These are phyloP conservation scores for Diglossa cyanea DNA, from an alignment of 2,797 vertebrate genomes.

Conservation along the genomic window DNA sequence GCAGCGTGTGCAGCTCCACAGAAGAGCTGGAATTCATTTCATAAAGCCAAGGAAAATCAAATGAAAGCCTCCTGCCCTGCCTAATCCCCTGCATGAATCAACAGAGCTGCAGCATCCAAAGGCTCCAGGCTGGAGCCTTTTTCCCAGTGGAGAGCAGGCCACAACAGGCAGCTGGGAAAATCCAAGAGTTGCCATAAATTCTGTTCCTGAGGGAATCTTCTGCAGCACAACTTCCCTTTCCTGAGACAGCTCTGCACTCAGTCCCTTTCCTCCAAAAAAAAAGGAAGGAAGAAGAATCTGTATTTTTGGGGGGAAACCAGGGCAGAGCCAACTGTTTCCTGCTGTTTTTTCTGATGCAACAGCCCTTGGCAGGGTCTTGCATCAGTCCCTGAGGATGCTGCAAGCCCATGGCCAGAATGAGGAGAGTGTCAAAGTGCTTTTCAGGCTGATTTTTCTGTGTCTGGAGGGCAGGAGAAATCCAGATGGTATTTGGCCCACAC, in stretches of 20 bases:
- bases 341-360: not conserved
- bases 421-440: not conserved
- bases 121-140: not conserved
- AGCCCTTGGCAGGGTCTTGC: not conserved
- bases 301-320: fast-evolving
- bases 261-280: not conserved
- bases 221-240: not conserved
- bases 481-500: not conserved
- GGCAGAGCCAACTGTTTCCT: not conserved
- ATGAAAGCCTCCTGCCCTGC: not conserved
- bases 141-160: not conserved
- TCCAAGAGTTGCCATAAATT: not conserved
- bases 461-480: not conserved
- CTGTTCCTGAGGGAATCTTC: not conserved
- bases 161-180: not conserved
- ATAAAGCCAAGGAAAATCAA: not conserved
- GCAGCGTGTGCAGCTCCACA: not conserved
- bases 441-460: not conserved
- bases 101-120: not conserved
- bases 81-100: not conserved
- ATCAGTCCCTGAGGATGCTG: not conserved
- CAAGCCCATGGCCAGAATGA: not conserved
- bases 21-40: not conserved
- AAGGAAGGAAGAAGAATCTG: not conserved
- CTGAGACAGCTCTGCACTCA: not conserved